These are phyloP conservation scores for Lota lota DNA, from an alignment of 2,113 vertebrate species.

Conservation along the genomic window DNA sequence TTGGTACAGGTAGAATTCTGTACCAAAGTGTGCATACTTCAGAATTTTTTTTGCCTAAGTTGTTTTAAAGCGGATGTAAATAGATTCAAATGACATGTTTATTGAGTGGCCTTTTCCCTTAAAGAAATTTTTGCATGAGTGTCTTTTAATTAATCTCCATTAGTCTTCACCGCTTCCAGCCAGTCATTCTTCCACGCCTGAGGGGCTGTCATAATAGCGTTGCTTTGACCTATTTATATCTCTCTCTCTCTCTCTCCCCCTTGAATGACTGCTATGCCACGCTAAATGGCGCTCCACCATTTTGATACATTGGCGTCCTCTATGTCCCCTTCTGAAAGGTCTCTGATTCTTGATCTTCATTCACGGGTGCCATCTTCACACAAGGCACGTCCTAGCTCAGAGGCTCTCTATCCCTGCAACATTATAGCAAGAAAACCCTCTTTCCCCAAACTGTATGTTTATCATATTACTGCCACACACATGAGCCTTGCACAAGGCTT, in stretches of 20 bases:
- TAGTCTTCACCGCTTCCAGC: constrained; percentile 10
- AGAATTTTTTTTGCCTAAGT: constrained; percentile 7
- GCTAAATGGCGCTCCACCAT: too few species aligned
- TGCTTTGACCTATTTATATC: constrained; percentile 39
- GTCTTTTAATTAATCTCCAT: constrained; percentile 39
- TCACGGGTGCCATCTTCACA: neutral
- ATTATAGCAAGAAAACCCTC: constrained; percentile 57
- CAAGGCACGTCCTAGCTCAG: constrained; percentile 28
- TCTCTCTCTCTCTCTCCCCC: neutral
- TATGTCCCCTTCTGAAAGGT: too few species aligned
- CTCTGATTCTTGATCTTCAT: neutral
- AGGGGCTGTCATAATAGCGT: constrained; percentile 23
- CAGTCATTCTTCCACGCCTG: constrained; percentile 10
- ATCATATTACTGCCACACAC: constrained; percentile 88
- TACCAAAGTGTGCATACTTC: constrained; percentile 7
- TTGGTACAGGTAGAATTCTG: neutral
- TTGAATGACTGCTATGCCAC: too few species aligned
- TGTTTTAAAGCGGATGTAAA: constrained; percentile 23
- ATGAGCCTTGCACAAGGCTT: constrained; percentile 83
- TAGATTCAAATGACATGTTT: constrained; percentile 22
- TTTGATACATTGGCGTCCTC: too few species aligned
- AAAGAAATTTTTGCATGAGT: constrained; percentile 21
- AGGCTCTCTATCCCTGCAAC: constrained; percentile 71
- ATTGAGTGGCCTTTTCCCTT: constrained; percentile 14
- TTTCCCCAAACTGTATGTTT: constrained; percentile 85